A percentile compares a stretch with the other conserved stretches of the same genome.
phyloP scores from a whole-genome alignment of 2,797 vertebrate species.

The Enteromius afrohamiltoni region DNA sequence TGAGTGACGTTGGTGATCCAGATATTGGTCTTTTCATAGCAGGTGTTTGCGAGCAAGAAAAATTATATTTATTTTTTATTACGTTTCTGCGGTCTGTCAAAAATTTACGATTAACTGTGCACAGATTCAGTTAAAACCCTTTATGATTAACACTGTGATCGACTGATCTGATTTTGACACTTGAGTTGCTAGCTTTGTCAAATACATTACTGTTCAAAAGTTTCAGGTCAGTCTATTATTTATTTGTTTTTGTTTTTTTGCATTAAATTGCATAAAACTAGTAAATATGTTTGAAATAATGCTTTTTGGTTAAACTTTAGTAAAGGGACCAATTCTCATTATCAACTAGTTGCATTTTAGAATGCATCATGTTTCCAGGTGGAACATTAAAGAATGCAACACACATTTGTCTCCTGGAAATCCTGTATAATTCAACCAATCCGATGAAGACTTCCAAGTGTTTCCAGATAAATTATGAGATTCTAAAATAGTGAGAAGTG shows the following conservation, averaged over 20 bases:
- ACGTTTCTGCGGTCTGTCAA: background rate
- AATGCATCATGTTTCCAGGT: background rate
- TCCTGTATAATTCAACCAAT: too few relatives aligned
- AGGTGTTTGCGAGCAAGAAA: background rate
- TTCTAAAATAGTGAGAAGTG: too few relatives aligned
- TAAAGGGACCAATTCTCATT: background rate
- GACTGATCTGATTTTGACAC: too few relatives aligned
- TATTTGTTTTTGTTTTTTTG: background rate
- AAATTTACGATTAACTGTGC: background rate
- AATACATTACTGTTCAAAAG: background rate
- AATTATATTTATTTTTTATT: background rate
- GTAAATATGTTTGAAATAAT: background rate
- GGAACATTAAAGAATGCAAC: too few relatives aligned
- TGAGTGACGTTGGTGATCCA: background rate
- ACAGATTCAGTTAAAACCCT: background rate
- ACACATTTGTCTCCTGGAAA: too few relatives aligned
- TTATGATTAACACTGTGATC: background rate
- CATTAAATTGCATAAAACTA: background rate
- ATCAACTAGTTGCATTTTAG: background rate
- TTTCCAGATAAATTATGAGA: too few relatives aligned
- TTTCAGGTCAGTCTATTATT: background rate
- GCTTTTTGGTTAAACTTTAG: background rate
- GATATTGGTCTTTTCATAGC: background rate
- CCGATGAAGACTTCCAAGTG: too few relatives aligned
- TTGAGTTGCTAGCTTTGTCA: background rate